Evolutionary conservation across 2,888 invertebrate genomes (phyloP).

Genomic region (Meandrusa payeni): DNA sequence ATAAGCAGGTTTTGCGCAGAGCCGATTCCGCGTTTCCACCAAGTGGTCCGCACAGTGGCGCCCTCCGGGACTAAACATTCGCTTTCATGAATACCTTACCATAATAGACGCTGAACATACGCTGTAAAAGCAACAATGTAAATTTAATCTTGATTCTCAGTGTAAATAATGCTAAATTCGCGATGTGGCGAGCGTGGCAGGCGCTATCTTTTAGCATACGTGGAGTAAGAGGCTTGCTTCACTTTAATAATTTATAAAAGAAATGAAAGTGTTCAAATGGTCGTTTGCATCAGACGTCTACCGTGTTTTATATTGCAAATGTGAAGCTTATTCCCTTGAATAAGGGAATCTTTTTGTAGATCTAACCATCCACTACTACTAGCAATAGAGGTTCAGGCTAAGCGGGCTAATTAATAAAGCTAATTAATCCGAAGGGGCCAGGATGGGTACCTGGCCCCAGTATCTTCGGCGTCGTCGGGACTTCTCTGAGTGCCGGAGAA

Average conservation of each 20-base stretch:
- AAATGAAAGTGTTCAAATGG: slow-evolving; percentile 23
- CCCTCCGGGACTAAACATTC: slow-evolving; percentile 66
- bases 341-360: no score
- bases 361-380: no score
- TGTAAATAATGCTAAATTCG: slow-evolving; percentile 50
- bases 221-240: slow-evolving; percentile 23
- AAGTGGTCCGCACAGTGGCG: slow-evolving; percentile 41
- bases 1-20: slow-evolving; percentile 60
- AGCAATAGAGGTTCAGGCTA: no score
- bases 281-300: slow-evolving; percentile 10
- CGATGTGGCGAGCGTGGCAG: slow-evolving; percentile 29
- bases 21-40: slow-evolving; percentile 50
- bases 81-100: slow-evolving; percentile 75
- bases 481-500: no score
- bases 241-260: slow-evolving; percentile 24
- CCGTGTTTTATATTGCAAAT: slow-evolving; percentile 16
- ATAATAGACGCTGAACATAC: slow-evolving; percentile 59
- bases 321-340: slow-evolving; percentile 8
- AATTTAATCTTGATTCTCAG: slow-evolving; percentile 69
- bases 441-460: no score
- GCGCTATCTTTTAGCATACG: slow-evolving; percentile 30
- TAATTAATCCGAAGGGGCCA: no score
- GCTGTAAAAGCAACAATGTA: slow-evolving; percentile 67
- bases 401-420: no score
- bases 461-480: no score